Conservation (phyloP, 2,888 invertebrate genomes). For the Pteria penguin region DNA sequence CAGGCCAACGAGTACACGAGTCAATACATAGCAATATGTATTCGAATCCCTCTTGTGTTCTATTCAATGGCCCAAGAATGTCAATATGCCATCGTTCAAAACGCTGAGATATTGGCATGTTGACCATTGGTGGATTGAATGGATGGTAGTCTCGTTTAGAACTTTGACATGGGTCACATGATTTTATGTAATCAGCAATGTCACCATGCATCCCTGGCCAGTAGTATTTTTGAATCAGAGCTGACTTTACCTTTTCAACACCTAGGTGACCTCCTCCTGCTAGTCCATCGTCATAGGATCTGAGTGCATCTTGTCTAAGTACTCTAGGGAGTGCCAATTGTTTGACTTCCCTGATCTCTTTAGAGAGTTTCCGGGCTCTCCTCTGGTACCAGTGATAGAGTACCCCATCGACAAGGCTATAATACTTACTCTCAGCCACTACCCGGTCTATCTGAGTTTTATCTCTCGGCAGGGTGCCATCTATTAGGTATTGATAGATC, state of each 20-base stretch:
- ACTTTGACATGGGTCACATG: constrained; percentile 33
- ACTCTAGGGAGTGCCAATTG: constrained; percentile 32
- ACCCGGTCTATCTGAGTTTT: background rate
- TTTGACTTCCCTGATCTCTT: background rate
- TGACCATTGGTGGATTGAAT: constrained; percentile 25
- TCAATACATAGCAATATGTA: constrained; percentile 48
- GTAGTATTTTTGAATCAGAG: constrained; percentile 13
- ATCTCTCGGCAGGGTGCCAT: constrained; percentile 22
- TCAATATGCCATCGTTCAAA: constrained; percentile 48
- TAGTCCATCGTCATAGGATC: constrained; percentile 32
- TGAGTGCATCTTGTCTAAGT: constrained; percentile 26
- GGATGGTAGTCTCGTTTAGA: constrained; percentile 23
- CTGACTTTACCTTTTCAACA: constrained; percentile 25
- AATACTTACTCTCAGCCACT: constrained; percentile 23
- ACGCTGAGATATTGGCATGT: constrained; percentile 19
- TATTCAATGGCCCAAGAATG: constrained; percentile 46
- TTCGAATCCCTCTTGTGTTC: constrained; percentile 45
- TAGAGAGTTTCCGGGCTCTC: constrained; percentile 1
- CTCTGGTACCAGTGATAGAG: constrained; percentile 4
- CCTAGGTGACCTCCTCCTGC: constrained; percentile 35
- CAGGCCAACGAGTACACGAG: constrained; percentile 48
- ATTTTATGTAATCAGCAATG: constrained; percentile 21
- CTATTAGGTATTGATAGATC: constrained; percentile 22
- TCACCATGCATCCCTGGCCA: constrained; percentile 12
- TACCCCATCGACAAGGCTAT: constrained; percentile 16